Evolutionary conservation across 2,797 vertebrate genomes (phyloP), one percentile per base, ranked within the genome.

Genomic region (Chelonia mydas): DNA sequence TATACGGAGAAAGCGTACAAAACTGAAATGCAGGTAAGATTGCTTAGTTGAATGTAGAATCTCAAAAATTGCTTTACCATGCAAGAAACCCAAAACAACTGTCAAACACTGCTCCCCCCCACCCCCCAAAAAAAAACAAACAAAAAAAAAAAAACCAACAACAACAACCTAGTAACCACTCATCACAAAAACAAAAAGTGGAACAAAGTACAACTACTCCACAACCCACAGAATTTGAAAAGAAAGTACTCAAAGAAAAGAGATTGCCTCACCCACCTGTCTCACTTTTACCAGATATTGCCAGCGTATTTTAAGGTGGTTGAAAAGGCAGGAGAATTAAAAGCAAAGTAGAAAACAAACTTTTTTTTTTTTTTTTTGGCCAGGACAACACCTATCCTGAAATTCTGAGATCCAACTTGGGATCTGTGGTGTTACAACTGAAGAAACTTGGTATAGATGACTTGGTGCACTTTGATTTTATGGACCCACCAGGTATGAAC

Each of bases 311-410:
- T 87, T 15, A 5, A 90, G 88, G 27, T 61, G 31, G 55, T 68
- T 65, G 15, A 33, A 59, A 90, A 90, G 77, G 88, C 27, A 1
- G 33, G 41, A 16, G 51, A 41, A 15, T 57, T 47, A 45, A n/a
- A 55, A 57, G 12, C 23, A 53, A 82, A 82, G 12, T 68, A 79
- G 45, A 86, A 61, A 45, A 50, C 55, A 80, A 50, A 80, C 59
- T 57, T 57, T 57, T 27, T 54, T 55, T 72, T 31, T 51, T 85
- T 61, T 50, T 84, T 45, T 90, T 19, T 19, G 21, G 8, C 68
- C 95, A 99, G 99, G 99, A 99, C 98, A 99, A 99, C 98, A 99
- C 99, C 3, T 99, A 99, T 94, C 99, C 99, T 90, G 99, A 99
- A 98, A 99, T 99, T 98, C 98, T 99, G 95, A 98, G 99, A 88